Evolutionary conservation across 2,888 invertebrate species (phyloP), one percentile per base, ranked within the genome.

Genomic region (Ornithoptera priamus): DNA sequence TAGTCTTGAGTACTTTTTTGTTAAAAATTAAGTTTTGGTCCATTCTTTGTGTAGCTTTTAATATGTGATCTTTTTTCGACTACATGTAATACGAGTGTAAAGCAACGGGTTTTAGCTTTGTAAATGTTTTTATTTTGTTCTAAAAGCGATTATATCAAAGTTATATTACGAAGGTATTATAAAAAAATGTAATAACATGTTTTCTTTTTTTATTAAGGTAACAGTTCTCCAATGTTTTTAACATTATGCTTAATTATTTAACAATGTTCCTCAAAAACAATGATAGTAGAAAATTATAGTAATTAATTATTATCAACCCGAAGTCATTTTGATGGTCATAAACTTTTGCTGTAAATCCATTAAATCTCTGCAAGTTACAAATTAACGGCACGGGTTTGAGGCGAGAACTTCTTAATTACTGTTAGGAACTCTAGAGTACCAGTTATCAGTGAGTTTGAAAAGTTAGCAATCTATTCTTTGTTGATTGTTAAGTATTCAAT

Each of bases 321-420:
- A 46, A n/a, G 39, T 62, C 15, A 60, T 67, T 56, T 22, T 22
- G 22, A 62, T 68, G 62, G 62, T 50, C 58, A 58, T 46, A 62
- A 68, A 68, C 57, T 68, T 63, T 58, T 20, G 56, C 57, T 50
- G 62, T 68, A 68, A 68, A 63, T 68, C 63, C 58, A 68, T 62
- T 58, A 63, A 59, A 63, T 18, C 39, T 56, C 56, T 57, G 58
- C 24, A 36, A 68, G 68, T 59, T 63, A 58, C 63, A 63, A 46
- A 46, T 46, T 46, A 46, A 68, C 42, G 63, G 24, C 57, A 67
- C 57, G 56, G 24, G 20, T 30, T 18, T n/a, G 36, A 30, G 24
- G 46, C 62, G 58, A 46, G 42, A 68, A 63, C 62, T 68, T 68
- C 68, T 68, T 68, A 62, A 68, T 63, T 63, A 63, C 63, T 63